These are phyloP conservation scores for Gnathonemus echidnorhynchus DNA, from an alignment of 2,113 vertebrate species.

Conservation along the genomic window DNA sequence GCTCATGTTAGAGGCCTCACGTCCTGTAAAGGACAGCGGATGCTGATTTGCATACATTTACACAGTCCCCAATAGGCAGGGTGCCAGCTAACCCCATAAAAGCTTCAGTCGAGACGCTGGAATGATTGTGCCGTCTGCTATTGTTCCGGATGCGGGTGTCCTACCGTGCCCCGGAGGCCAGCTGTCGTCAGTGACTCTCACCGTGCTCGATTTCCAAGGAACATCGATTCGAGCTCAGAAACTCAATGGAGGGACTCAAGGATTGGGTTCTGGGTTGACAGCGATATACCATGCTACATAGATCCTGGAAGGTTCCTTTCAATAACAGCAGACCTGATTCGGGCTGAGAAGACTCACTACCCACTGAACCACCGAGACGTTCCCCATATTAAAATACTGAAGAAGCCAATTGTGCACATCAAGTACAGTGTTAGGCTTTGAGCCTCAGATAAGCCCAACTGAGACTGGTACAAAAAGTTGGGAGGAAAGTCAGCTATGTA, in stretches of 20 bases:
- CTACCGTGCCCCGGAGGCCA: background rate
- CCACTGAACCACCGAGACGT: background rate
- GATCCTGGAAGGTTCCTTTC: background rate
- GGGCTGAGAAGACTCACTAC: background rate
- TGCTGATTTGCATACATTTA: slow-evolving; percentile 3
- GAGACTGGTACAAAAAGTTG: background rate
- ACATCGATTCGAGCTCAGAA: background rate
- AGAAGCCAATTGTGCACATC: background rate
- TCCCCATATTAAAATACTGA: background rate
- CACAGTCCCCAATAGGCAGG: background rate
- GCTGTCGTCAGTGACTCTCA: background rate
- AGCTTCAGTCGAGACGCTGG: background rate
- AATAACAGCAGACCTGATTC: background rate
- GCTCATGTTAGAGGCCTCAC: background rate
- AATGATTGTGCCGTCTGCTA: background rate
- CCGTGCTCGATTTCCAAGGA: background rate
- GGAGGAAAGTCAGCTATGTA: background rate
- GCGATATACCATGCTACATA: background rate
- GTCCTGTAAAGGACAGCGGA: background rate
- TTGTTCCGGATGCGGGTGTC: background rate
- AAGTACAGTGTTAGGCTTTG: background rate
- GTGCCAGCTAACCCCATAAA: background rate
- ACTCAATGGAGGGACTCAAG: background rate
- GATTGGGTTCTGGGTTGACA: background rate
- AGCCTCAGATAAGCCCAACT: background rate